Evolutionary conservation across 1,140 invertebrate genomes (phyloP).

Genomic region (Nomia melanderi): DNA sequence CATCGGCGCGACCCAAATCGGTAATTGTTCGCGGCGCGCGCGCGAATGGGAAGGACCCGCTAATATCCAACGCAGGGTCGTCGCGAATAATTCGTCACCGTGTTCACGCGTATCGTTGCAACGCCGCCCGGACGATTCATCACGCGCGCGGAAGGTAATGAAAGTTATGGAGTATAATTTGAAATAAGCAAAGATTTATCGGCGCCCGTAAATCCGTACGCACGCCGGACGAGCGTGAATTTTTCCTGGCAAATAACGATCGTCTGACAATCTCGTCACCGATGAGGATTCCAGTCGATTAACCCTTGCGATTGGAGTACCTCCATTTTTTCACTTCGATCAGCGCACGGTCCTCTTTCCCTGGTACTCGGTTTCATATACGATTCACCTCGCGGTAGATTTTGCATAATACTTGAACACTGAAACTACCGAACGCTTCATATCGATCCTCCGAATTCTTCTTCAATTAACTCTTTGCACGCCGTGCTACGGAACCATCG

Average conservation of each 20-base stretch:
- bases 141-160: slow-evolving; percentile 41
- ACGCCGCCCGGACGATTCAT: slow-evolving; percentile 44
- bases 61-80: slow-evolving; percentile 15
- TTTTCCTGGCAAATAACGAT: slow-evolving; percentile 34
- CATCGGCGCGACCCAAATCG: slow-evolving; percentile 11
- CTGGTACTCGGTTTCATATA: too few relatives aligned
- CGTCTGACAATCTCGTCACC: slow-evolving; percentile 21
- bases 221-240: slow-evolving; percentile 51
- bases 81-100: slow-evolving; percentile 46
- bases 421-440: too few relatives aligned
- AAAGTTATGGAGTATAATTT: slow-evolving; percentile 61
- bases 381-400: too few relatives aligned
- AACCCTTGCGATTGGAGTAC: too few relatives aligned
- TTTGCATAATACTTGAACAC: too few relatives aligned
- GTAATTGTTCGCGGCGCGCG: slow-evolving; percentile 32
- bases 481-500: too few relatives aligned
- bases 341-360: too few relatives aligned
- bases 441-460: too few relatives aligned
- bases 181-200: slow-evolving; percentile 59
- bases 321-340: too few relatives aligned
- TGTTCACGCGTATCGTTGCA: slow-evolving; percentile 45
- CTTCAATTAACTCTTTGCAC: too few relatives aligned
- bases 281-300: too few relatives aligned
- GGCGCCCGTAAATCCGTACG: slow-evolving; percentile 49
- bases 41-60: slow-evolving; percentile 30